A percentile compares a stretch with the other conserved stretches of the same genome.
phyloP scores from a whole-genome alignment of 2,888 invertebrate genomes.

The Platyscelio sp. region DNA sequence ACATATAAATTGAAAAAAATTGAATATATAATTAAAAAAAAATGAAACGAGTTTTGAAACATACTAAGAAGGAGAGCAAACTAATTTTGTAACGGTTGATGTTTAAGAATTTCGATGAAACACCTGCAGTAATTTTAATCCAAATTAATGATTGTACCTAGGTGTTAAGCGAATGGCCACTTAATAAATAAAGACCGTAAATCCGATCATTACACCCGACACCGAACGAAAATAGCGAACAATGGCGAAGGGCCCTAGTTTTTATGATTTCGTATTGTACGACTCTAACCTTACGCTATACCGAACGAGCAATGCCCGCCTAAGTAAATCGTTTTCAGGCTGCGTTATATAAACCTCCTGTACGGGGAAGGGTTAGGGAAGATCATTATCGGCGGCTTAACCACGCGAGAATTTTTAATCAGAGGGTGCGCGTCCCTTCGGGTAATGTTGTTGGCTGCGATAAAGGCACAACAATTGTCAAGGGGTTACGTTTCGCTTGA shows the following conservation, averaged over 20 bases:
- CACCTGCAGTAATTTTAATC: no score
- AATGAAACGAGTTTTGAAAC: no score
- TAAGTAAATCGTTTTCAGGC: constrained; percentile 81
- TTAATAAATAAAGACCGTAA: constrained; percentile 53
- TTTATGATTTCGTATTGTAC: constrained; percentile 45
- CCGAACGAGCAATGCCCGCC: constrained; percentile 73
- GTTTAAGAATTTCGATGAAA: no score
- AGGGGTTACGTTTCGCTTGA: constrained; percentile 73
- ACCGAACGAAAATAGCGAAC: constrained; percentile 43
- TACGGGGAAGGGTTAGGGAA: constrained; percentile 83
- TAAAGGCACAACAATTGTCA: constrained; percentile 81
- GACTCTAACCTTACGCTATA: constrained; percentile 68
- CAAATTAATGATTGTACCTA: constrained; percentile 39
- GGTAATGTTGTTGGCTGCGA: constrained; percentile 81
- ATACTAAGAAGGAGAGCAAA: no score
- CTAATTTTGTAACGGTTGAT: no score
- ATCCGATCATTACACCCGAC: constrained; percentile 46
- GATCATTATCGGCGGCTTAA: constrained; percentile 86
- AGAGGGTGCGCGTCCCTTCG: constrained; percentile 85
- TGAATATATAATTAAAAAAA: no score
- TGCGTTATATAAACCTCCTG: constrained; percentile 81
- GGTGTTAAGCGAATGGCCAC: constrained; percentile 36
- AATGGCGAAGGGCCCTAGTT: constrained; percentile 41
- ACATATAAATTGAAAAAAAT: no score
- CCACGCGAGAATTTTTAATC: constrained; percentile 86